Percentiles rank a stretch among this genome's conserved stretches.
Evolutionary conservation across 1,140 invertebrate species (phyloP).

Genomic region (Zelostemma sp.): DNA sequence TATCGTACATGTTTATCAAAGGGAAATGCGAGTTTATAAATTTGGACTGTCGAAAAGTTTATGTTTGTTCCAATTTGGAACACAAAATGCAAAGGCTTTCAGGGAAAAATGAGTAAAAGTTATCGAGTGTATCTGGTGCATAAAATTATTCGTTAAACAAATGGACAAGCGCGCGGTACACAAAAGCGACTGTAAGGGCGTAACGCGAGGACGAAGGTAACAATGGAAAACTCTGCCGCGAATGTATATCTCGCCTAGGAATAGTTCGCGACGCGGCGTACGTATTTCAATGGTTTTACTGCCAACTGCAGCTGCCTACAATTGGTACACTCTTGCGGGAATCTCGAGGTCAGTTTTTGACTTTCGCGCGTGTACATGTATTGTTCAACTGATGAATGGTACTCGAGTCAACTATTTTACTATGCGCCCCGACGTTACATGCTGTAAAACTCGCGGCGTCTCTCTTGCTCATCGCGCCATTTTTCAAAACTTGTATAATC

Average conservation of each 20-base stretch:
- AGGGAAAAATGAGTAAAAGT: too few relatives aligned
- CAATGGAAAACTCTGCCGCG: slow-evolving; percentile 40
- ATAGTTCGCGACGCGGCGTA: slow-evolving; percentile 34
- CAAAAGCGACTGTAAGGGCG: too few relatives aligned
- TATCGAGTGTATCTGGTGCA: too few relatives aligned
- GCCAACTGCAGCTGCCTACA: slow-evolving; percentile 41
- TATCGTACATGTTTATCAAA: too few relatives aligned
- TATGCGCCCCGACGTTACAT: slow-evolving; percentile 14
- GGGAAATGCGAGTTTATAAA: too few relatives aligned
- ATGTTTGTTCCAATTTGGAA: too few relatives aligned
- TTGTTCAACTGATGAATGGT: slow-evolving; percentile 8
- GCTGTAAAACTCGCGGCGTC: neutral
- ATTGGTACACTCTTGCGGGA: slow-evolving; percentile 28
- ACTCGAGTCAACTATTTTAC: slow-evolving; percentile 19
- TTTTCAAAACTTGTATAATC: too few relatives aligned
- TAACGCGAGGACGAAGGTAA: slow-evolving; percentile 31
- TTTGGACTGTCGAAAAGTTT: too few relatives aligned
- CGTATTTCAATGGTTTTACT: slow-evolving; percentile 44
- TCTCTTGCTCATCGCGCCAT: neutral
- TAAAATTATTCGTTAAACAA: too few relatives aligned
- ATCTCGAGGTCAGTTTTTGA: slow-evolving; percentile 28
- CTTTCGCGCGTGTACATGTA: slow-evolving; percentile 5
- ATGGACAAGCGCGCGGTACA: too few relatives aligned
- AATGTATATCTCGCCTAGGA: slow-evolving; percentile 40
- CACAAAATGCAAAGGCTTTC: too few relatives aligned